A percentile compares a stretch with the other conserved stretches of the same genome.
Conservation (phyloP, 2,797 vertebrate genomes). For the Columba guinea region DNA sequence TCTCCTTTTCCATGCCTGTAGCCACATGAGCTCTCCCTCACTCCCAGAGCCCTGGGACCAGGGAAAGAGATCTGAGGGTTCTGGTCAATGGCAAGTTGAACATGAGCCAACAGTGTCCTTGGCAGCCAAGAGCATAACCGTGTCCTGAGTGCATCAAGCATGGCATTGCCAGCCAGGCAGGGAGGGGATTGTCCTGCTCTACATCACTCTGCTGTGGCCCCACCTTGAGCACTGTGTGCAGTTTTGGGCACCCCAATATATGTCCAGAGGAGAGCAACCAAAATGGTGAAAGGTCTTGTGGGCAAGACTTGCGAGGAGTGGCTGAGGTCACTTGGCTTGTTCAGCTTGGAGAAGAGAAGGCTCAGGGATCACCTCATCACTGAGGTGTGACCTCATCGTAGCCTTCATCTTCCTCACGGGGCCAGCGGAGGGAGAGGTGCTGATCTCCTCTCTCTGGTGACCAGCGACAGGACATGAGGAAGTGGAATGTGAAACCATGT, state of each 20-base stretch:
- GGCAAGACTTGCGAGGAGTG: not conserved
- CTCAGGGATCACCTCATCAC: too few relatives aligned
- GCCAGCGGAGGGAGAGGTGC: fast-evolving
- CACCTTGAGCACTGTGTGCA: not conserved
- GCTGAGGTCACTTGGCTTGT: not conserved
- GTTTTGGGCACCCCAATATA: fast-evolving
- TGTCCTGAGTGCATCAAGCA: not conserved
- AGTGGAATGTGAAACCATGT: not conserved
- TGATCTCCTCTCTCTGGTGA: not conserved
- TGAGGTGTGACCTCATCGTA: not conserved
- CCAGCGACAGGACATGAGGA: not conserved
- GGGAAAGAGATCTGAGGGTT: not conserved
- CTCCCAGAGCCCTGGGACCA: not conserved
- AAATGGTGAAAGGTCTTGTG: not conserved
- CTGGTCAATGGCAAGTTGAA: not conserved
- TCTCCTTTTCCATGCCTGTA: fast-evolving
- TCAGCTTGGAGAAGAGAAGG: not conserved
- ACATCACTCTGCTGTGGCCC: not conserved
- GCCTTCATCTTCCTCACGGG: not conserved
- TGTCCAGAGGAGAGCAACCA: not conserved
- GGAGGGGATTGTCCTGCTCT: not conserved
- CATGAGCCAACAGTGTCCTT: not conserved
- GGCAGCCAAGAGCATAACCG: not conserved
- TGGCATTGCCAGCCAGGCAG: fast-evolving
- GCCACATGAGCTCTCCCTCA: not conserved